phyloP scores from a whole-genome alignment of 2,888 invertebrate genomes.

The Philereme transversata region DNA sequence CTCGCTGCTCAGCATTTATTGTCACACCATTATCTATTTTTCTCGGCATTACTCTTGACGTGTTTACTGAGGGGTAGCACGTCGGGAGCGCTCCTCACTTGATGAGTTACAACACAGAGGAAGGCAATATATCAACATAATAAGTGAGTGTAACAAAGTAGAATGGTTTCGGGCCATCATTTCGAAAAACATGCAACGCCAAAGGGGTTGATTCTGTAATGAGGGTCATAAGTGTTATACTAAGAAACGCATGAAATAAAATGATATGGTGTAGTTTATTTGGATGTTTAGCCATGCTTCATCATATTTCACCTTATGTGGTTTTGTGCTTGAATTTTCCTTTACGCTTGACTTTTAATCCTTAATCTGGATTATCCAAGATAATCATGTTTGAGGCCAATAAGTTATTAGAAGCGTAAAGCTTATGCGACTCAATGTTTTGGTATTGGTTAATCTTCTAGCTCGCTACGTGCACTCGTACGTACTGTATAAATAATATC shows the following conservation, averaged over 20 bases:
- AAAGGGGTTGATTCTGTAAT: conserved; percentile 30
- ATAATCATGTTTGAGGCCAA: conserved; percentile 62
- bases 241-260: conserved; percentile 17
- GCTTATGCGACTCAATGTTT: conserved; percentile 51
- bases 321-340: conserved; percentile 21
- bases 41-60: conserved; percentile 37
- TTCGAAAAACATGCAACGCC: conserved; percentile 32
- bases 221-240: conserved; percentile 28
- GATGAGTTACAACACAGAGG: conserved; percentile 38
- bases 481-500: conserved; percentile 37
- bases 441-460: conserved; percentile 42
- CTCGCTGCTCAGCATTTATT: conserved; percentile 39
- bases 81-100: conserved; percentile 33
- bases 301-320: conserved; percentile 13
- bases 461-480: conserved; percentile 17
- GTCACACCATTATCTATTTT: conserved; percentile 39
- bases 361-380: conserved; percentile 69
- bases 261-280: conserved; percentile 15
- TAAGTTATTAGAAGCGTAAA: conserved; percentile 55
- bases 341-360: conserved; percentile 51
- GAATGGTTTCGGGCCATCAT: conserved; percentile 29
- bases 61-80: conserved; percentile 38
- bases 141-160: conserved; percentile 39
- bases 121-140: conserved; percentile 36
- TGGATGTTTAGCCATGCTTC: conserved; percentile 30